Evolutionary conservation across 1,140 invertebrate genomes (phyloP).

Genomic region (Trichomalopsis sarcophagae): DNA sequence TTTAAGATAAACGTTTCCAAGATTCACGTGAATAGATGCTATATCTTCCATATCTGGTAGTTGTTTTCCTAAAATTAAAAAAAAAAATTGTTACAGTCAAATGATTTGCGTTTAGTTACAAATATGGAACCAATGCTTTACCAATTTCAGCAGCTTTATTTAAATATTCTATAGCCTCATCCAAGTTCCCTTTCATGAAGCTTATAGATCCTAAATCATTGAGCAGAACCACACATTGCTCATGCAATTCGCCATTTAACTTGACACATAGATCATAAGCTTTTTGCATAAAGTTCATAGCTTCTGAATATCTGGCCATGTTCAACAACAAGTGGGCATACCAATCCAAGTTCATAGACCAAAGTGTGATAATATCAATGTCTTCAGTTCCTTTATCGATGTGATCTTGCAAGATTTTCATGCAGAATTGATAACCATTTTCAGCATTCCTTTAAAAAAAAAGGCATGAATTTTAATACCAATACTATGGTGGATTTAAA

Average conservation of each 20-base stretch:
- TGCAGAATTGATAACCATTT: slow-evolving; percentile 85
- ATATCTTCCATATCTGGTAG: slow-evolving; percentile 81
- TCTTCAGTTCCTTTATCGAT: slow-evolving; percentile 74
- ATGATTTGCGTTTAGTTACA: not conserved
- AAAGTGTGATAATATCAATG: slow-evolving; percentile 78
- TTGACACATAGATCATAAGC: slow-evolving; percentile 82
- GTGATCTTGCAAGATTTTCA: slow-evolving; percentile 80
- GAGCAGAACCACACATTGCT: slow-evolving; percentile 85
- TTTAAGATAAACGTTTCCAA: slow-evolving; percentile 87
- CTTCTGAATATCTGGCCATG: slow-evolving; percentile 78
- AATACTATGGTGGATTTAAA: not conserved
- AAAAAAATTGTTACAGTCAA: not conserved
- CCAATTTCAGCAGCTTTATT: slow-evolving; percentile 83
- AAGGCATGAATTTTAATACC: not conserved
- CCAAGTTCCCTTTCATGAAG: slow-evolving; percentile 79
- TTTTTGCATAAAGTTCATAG: slow-evolving; percentile 81
- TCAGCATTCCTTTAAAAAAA: slow-evolving; percentile 78
- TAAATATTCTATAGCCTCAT: slow-evolving; percentile 83
- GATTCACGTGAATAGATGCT: slow-evolving; percentile 86
- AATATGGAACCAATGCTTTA: slow-evolving; percentile 55
- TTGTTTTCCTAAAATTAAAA: slow-evolving; percentile 68
- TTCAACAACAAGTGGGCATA: slow-evolving; percentile 87
- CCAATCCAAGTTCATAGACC: slow-evolving; percentile 86
- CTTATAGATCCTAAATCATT: slow-evolving; percentile 90
- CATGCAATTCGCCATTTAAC: slow-evolving; percentile 80